phyloP scores from a whole-genome alignment of 2,888 invertebrate genomes.

The Cheilosia vulpina region DNA sequence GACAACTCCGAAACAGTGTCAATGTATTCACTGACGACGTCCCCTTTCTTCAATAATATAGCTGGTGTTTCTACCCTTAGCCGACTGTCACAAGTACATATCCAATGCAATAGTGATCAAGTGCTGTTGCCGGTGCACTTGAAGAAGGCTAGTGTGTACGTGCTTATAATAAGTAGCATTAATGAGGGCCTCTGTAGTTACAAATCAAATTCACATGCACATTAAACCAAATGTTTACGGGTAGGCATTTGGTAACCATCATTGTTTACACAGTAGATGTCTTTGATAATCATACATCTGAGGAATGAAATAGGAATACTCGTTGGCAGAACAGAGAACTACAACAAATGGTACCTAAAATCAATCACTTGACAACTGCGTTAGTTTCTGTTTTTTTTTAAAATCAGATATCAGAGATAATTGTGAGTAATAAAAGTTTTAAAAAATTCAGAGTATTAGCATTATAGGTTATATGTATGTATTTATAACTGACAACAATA shows the following conservation, averaged over 20 bases:
- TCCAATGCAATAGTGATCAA: constrained; percentile 55
- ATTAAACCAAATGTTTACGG: constrained; percentile 48
- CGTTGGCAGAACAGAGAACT: constrained; percentile 4
- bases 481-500: no score
- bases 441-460: background rate
- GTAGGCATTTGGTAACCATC: constrained; percentile 34
- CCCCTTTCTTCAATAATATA: constrained; percentile 30
- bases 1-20: constrained; percentile 54
- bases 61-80: constrained; percentile 40
- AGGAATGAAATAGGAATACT: constrained; percentile 1
- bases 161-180: constrained; percentile 54
- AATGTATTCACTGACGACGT: constrained; percentile 46
- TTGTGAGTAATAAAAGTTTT: background rate
- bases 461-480: no score
- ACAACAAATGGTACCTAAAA: background rate
- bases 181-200: constrained; percentile 50
- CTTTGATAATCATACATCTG: constrained; percentile 41
- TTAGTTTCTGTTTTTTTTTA: constrained; percentile 7
- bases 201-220: constrained; percentile 3
- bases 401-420: constrained; percentile 1
- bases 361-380: constrained; percentile 49
- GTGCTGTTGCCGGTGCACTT: constrained; percentile 46
- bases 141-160: constrained; percentile 54
- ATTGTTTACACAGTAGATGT: constrained; percentile 62
- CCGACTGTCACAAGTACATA: constrained; percentile 33